Percentiles rank a stretch among this genome's conserved stretches.
Conservation (phyloP, 92 coral and sea anemone species). For the Paragorgia papillata region DNA sequence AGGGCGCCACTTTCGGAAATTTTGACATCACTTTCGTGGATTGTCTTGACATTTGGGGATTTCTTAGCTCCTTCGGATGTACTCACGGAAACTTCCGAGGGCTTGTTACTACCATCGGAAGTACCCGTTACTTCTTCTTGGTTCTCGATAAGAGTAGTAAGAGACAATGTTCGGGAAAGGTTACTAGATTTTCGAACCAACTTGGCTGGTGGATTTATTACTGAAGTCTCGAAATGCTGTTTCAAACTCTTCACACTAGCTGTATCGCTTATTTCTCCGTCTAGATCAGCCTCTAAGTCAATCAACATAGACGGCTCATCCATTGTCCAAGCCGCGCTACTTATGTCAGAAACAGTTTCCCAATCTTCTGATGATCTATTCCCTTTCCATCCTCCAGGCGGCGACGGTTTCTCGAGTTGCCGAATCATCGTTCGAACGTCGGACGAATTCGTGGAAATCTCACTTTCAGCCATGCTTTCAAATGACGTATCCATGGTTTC, state of each 20-base stretch:
- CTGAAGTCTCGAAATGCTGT: constrained; percentile 6
- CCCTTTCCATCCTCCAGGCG: not conserved
- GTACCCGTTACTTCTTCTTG: not conserved
- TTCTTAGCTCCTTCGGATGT: not conserved
- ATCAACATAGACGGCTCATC: not conserved
- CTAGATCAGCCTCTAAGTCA: constrained; percentile 4
- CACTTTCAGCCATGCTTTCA: constrained; percentile 17
- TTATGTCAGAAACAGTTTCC: constrained; percentile 14
- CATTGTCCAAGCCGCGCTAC: constrained; percentile 3
- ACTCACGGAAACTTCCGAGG: not conserved
- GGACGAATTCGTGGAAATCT: constrained; percentile 3
- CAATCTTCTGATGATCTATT: constrained; percentile 3
- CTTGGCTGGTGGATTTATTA: not conserved
- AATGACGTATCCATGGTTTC: constrained; percentile 13
- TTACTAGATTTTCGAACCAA: not conserved
- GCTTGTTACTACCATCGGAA: not conserved
- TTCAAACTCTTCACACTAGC: constrained; percentile 7
- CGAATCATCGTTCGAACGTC: constrained; percentile 1
- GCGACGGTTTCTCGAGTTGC: not conserved
- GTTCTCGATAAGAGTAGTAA: constrained; percentile 15
- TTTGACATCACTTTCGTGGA: not conserved
- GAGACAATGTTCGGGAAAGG: constrained; percentile 4
- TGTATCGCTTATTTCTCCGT: constrained; percentile 11
- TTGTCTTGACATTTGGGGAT: not conserved
- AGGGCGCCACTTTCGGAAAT: not conserved